These are phyloP conservation scores for Micromys minutus DNA, from an alignment of 2,113 vertebrate genomes.

Conservation along the genomic window DNA sequence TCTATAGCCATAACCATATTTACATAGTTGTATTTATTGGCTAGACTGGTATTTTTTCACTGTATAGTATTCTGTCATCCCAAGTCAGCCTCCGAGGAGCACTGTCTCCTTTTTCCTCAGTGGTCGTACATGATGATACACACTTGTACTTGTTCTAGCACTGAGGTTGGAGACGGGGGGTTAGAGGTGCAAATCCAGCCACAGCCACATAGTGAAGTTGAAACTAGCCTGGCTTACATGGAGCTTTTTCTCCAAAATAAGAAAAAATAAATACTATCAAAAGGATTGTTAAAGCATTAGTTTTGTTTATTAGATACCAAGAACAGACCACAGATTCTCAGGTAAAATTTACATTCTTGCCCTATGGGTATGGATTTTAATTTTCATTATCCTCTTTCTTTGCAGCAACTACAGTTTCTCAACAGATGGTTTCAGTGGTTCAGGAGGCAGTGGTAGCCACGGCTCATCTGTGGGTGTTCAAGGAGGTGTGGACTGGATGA, in stretches of 20 bases:
- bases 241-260: neutral
- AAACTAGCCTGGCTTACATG: neutral
- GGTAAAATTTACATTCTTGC: neutral
- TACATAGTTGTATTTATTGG: neutral
- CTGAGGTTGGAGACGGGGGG: neutral
- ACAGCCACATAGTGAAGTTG: neutral
- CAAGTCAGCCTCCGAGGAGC: neutral
- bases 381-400: conserved; percentile 58
- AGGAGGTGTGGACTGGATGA: conserved; percentile 98
- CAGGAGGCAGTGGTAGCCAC: conserved; percentile 87
- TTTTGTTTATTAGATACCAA: neutral
- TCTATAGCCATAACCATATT: neutral
- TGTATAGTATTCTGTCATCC: neutral
- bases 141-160: neutral
- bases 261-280: neutral
- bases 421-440: conserved; percentile 94
- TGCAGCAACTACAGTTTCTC: conserved; percentile 96
- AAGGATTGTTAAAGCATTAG: conserved; percentile 24
- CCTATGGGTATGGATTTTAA: neutral
- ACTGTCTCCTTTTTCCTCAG: neutral
- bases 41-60: neutral
- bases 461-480: conserved; percentile 90
- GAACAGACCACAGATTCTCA: neutral
- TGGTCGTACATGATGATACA: too few relatives aligned
- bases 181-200: neutral